phyloP scores from a whole-genome alignment of 2,797 vertebrate genomes.

The Triplophysa bombifrons region DNA sequence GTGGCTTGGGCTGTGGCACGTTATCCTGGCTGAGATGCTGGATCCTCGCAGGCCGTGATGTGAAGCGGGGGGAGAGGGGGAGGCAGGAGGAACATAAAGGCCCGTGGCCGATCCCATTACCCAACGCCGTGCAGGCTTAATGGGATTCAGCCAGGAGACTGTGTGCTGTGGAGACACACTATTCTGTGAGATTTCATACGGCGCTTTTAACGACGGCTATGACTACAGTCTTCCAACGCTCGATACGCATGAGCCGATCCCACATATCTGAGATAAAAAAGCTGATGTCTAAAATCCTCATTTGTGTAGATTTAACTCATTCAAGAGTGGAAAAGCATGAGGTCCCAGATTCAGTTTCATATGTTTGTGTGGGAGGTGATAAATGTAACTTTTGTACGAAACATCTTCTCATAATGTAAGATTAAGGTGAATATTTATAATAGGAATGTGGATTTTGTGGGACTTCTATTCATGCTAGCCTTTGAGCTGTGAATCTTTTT shows the following conservation, averaged over 20 bases:
- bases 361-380: constrained; percentile 31
- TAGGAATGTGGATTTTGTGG: background rate
- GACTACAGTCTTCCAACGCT: constrained; percentile 39
- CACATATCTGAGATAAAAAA: constrained; percentile 47
- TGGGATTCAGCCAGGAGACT: constrained; percentile 63
- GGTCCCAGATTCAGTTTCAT: background rate
- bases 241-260: constrained; percentile 46
- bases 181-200: constrained; percentile 59
- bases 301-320: constrained; percentile 43
- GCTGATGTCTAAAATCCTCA: constrained; percentile 51
- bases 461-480: background rate
- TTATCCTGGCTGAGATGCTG: constrained; percentile 61
- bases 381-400: constrained; percentile 25
- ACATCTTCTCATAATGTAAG: constrained; percentile 9
- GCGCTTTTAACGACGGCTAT: constrained; percentile 49
- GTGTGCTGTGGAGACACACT: constrained; percentile 56
- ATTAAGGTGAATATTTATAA: background rate
- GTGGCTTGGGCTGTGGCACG: constrained; percentile 57
- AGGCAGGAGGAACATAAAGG: constrained; percentile 60
- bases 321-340: constrained; percentile 22
- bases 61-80: constrained; percentile 36
- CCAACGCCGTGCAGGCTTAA: constrained; percentile 60
- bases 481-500: too few relatives aligned
- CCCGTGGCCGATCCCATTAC: constrained; percentile 67
- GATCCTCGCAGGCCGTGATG: constrained; percentile 47